Conservation (phyloP, 2,797 vertebrate species). For the Brotula barbata region DNA sequence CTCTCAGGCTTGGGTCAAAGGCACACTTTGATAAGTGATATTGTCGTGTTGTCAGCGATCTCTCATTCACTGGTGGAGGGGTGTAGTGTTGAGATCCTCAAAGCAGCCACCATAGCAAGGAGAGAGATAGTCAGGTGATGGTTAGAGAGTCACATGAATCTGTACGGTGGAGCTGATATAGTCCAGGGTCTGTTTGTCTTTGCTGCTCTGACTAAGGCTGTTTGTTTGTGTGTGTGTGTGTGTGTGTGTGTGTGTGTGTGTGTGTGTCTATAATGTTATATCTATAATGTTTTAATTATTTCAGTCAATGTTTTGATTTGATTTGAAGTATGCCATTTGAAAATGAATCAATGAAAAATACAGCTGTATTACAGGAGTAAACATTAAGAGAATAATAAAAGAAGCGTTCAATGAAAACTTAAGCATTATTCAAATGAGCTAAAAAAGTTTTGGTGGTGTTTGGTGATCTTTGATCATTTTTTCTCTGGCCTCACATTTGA, state of each 20-base stretch:
- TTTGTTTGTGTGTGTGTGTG: constrained; percentile 1
- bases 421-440: too few species aligned
- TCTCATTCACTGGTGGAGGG: constrained; percentile 21
- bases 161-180: constrained; percentile 74
- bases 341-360: too few species aligned
- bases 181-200: constrained; percentile 66
- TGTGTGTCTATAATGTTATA: constrained; percentile 24
- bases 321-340: background rate
- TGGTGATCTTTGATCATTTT: too few species aligned
- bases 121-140: constrained; percentile 72
- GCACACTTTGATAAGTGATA: constrained; percentile 53
- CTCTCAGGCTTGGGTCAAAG: constrained; percentile 55
- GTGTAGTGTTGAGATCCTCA: constrained; percentile 31
- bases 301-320: constrained; percentile 26
- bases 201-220: constrained; percentile 48
- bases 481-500: too few species aligned
- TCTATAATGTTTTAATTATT: constrained; percentile 46
- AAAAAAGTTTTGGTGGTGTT: too few species aligned
- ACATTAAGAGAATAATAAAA: too few species aligned
- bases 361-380: too few species aligned
- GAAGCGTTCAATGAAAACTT: too few species aligned
- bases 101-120: constrained; percentile 58
- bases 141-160: constrained; percentile 74
- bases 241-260: constrained; percentile 2
- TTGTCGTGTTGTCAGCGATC: constrained; percentile 38